Conservation (phyloP, 2,888 invertebrate species). For the Pogonocherus hispidulus region DNA sequence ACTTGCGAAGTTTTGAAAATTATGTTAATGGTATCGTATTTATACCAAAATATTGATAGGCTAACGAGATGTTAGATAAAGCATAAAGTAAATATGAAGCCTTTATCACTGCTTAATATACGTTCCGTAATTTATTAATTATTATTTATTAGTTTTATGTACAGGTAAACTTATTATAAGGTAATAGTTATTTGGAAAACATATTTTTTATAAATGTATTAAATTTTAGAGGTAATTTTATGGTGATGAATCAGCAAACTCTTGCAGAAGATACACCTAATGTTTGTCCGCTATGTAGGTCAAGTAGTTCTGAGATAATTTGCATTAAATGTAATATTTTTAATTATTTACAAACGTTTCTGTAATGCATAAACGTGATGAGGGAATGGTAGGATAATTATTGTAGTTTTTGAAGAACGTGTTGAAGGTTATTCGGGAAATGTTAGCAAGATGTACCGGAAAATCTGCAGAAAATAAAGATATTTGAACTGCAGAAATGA, state of each 20-base stretch:
- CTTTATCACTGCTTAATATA: neutral
- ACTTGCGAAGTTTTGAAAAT: slow-evolving; percentile 27
- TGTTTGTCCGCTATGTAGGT: slow-evolving; percentile 24
- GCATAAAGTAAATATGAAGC: slow-evolving; percentile 19
- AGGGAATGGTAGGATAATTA: slow-evolving; percentile 12
- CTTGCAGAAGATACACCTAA: too few species aligned
- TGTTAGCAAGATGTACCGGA: neutral
- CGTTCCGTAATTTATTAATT: too few species aligned
- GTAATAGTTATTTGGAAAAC: too few species aligned
- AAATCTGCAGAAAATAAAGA: too few species aligned
- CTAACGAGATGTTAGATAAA: slow-evolving; percentile 28
- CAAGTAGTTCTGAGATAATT: slow-evolving; percentile 21
- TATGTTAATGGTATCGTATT: slow-evolving; percentile 33
- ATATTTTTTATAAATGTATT: too few species aligned
- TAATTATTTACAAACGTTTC: slow-evolving; percentile 6
- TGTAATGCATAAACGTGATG: slow-evolving; percentile 16
- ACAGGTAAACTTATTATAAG: too few species aligned
- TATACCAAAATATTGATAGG: slow-evolving; percentile 29
- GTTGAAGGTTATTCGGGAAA: neutral
- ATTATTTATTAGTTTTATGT: too few species aligned
- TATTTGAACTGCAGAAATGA: too few species aligned
- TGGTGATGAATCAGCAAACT: too few species aligned
- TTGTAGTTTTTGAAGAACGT: slow-evolving; percentile 2
- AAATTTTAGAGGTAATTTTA: too few species aligned
- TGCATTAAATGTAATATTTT: slow-evolving; percentile 4